phyloP scores from a whole-genome alignment of 2,113 vertebrate species.

The Lonchura striata region DNA sequence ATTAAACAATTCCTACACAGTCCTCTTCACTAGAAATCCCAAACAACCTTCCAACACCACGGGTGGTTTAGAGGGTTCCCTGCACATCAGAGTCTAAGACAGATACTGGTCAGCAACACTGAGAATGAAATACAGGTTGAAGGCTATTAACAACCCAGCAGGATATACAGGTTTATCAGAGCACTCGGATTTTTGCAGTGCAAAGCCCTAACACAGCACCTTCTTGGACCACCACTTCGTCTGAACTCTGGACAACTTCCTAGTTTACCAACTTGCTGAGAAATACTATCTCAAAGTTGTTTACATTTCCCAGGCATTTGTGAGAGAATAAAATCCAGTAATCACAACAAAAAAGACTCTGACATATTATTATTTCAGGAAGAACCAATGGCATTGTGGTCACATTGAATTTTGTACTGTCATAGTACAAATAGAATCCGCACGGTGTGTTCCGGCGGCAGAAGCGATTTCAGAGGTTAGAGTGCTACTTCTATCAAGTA shows the following conservation, averaged over 20 bases:
- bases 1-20: neutral
- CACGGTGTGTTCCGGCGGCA: fast-evolving
- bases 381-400: neutral
- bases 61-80: neutral
- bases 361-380: neutral
- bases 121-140: neutral
- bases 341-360: neutral
- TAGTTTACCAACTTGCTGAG: neutral
- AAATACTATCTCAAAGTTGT: neutral
- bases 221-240: neutral
- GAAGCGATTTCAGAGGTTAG: neutral
- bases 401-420: neutral
- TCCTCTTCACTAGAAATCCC: neutral
- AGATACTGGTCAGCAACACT: neutral
- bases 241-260: neutral
- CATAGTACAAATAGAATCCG: fast-evolving
- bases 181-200: neutral
- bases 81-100: neutral
- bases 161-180: neutral
- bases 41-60: neutral
- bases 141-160: neutral
- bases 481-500: fast-evolving
- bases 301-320: neutral
- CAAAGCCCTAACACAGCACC: neutral
- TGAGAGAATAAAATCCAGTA: neutral